Conservation (phyloP, 1,140 invertebrate species). For the Akabosia matsudoensis region DNA sequence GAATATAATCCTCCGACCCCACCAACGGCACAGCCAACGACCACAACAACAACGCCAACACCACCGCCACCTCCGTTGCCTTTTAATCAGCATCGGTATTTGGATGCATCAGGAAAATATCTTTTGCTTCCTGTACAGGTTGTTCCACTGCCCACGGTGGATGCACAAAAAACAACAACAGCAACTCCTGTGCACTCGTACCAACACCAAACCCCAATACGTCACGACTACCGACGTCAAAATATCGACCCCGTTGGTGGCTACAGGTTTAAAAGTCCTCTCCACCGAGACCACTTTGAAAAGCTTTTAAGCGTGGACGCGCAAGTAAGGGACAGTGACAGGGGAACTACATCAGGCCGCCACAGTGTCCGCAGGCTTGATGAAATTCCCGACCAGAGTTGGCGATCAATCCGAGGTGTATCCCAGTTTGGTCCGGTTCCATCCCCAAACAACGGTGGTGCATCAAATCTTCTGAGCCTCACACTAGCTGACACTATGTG, state of each 20-base stretch:
- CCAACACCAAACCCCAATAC: neutral
- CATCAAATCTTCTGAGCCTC: neutral
- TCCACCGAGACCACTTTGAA: conserved; percentile 3
- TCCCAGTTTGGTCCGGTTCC: neutral
- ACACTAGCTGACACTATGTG: neutral
- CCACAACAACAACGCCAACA: neutral
- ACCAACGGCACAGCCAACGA: neutral
- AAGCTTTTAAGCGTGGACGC: neutral
- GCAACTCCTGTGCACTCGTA: neutral
- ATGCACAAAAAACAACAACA: no score
- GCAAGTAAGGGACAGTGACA: conserved; percentile 15
- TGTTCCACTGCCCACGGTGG: neutral
- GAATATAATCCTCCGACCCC: neutral
- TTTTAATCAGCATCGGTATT: neutral
- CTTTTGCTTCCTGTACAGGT: neutral
- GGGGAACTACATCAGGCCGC: neutral
- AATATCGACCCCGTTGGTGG: neutral
- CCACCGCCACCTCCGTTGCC: neutral
- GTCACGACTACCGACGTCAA: neutral
- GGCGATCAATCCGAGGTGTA: neutral
- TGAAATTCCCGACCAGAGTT: neutral
- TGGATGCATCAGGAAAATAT: neutral
- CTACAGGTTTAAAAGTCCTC: conserved; percentile 11
- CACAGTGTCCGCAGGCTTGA: neutral
- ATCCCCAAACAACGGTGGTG: neutral